Evolutionary conservation across 2,797 vertebrate genomes (phyloP), one percentile per base, ranked within the genome.

Genomic region (Notamacropus eugenii): DNA sequence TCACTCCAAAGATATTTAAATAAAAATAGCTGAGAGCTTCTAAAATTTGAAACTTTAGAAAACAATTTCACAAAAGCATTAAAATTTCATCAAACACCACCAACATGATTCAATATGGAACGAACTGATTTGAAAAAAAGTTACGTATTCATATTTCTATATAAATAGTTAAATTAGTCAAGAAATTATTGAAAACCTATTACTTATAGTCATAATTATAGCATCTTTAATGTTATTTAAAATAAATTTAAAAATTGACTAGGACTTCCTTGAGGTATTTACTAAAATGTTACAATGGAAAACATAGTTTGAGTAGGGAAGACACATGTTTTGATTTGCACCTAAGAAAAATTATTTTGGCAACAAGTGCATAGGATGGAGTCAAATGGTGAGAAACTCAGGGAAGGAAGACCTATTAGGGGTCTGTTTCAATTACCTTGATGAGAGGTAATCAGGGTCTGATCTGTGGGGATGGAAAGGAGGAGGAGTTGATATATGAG

Each of bases 21-120:
- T 95, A 62, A 97, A 96, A 95, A 92, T 93, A 96, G 24, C 29
- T 54, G 90, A 74, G 34, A n/a, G 14, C 5, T 22, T 74, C 5
- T 22, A 74, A 74, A 74, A 74, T 74, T 74, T 74, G 62, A 74
- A 74, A 40, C 14, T 74, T 74, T 22, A 40, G 13, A 34, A 74
- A 74, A n/a, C 5, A 74, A 1, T 13, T 62, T 74, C 34, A 40
- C n/a, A 40, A 40, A 19, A 22, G 11, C 34, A n/a, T 40, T 74
- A 22, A 40, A 74, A 19, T 74, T 74, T 19, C n/a, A 31, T 40
- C 34, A 74, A 74, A 74, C 5, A 40, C 29, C 29, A 12, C 16
- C 16, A 40, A 40, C 3, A 40, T 22, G 40, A 74, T 74, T 74
- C 62, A 34, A n/a, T 5, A 74, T 6, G 1, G 40, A 74, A n/a